Percentiles rank a stretch among this genome's conserved stretches.
Evolutionary conservation across 2,888 invertebrate genomes (phyloP).

Genomic region (Alcis repandata): DNA sequence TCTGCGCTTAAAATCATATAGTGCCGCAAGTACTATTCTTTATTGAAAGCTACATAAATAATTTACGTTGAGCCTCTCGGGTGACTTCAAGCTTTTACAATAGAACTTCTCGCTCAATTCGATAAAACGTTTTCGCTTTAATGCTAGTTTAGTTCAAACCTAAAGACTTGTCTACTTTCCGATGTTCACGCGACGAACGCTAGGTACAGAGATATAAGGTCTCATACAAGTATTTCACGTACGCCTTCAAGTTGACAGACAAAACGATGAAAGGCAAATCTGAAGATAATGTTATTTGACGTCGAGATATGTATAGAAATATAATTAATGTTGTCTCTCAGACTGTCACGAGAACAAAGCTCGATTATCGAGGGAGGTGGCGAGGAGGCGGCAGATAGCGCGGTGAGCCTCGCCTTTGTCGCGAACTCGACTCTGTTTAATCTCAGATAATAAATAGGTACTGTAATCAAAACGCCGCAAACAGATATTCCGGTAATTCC

Average conservation of each 20-base stretch:
- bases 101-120: constrained; percentile 26
- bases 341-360: constrained; percentile 50
- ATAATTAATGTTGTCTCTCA: constrained; percentile 51
- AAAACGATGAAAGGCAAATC: constrained; percentile 21
- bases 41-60: constrained; percentile 17
- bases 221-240: no score
- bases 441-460: constrained; percentile 23
- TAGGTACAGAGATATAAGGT: no score
- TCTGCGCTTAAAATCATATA: constrained; percentile 12
- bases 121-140: constrained; percentile 3
- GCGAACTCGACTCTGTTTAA: constrained; percentile 39
- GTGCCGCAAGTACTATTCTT: constrained; percentile 1
- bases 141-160: no score
- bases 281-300: constrained; percentile 19
- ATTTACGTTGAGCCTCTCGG: constrained; percentile 15
- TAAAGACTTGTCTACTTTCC: no score
- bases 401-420: constrained; percentile 50
- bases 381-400: constrained; percentile 29
- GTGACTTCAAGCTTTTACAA: constrained; percentile 30
- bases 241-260: background rate
- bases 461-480: constrained; percentile 48
- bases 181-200: no score
- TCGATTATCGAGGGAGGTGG: constrained; percentile 37
- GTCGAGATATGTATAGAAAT: constrained; percentile 24
- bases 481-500: constrained; percentile 44